phyloP scores from a whole-genome alignment of 2,797 vertebrate genomes.

The Lagocephalus sceleratus region DNA sequence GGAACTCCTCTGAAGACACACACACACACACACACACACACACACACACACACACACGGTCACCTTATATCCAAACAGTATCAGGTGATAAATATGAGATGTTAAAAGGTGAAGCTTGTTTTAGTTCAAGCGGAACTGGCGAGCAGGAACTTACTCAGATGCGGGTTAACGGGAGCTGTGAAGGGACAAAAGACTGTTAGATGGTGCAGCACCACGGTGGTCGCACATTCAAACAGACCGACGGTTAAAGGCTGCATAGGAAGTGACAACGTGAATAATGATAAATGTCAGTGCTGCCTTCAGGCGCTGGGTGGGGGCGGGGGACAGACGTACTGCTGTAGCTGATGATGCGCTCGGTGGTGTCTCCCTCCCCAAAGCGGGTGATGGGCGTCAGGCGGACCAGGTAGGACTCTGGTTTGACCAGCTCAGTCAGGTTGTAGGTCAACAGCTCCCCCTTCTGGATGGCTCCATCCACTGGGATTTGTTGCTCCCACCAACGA shows the following conservation, averaged over 20 bases:
- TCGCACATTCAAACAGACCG: too few relatives aligned
- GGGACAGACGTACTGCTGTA: constrained; percentile 67
- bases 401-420: constrained; percentile 92
- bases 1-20: constrained; percentile 85
- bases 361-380: constrained; percentile 91
- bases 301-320: neutral
- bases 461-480: constrained; percentile 85
- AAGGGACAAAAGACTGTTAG: constrained; percentile 29
- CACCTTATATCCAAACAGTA: too few relatives aligned
- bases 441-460: constrained; percentile 90
- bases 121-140: too few relatives aligned
- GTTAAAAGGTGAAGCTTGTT: too few relatives aligned
- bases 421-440: constrained; percentile 91
- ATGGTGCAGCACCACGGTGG: neutral
- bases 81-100: too few relatives aligned
- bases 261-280: too few relatives aligned
- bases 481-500: constrained; percentile 97
- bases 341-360: constrained; percentile 87
- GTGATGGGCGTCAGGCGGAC: constrained; percentile 94
- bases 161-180: constrained; percentile 70
- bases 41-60: too few relatives aligned
- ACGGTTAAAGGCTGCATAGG: too few relatives aligned
- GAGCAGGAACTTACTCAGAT: constrained; percentile 67
- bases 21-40: constrained; percentile 9
- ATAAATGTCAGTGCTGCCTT: too few relatives aligned